Evolutionary conservation across 2,113 vertebrate genomes (phyloP).

Genomic region (Semicossyphus pulcher): DNA sequence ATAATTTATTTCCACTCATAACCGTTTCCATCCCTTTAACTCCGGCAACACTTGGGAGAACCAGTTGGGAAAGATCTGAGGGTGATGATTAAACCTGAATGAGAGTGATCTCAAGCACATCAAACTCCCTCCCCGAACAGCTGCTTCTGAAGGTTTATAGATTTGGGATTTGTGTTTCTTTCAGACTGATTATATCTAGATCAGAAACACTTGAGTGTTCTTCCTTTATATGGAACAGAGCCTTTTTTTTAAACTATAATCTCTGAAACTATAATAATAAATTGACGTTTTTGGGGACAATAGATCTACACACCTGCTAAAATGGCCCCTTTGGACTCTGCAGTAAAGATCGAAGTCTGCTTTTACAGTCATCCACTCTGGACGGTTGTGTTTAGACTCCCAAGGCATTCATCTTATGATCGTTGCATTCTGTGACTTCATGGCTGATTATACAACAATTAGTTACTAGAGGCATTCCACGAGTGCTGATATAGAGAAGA

Average conservation of each 20-base stretch:
- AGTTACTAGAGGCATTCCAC: too few species aligned
- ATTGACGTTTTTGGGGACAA: too few species aligned
- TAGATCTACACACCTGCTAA: too few species aligned
- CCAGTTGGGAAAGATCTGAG: conserved; percentile 18
- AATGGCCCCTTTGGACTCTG: not conserved
- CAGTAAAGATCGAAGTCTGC: not conserved
- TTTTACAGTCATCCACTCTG: not conserved
- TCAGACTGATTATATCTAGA: conserved; percentile 5
- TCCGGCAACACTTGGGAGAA: conserved; percentile 21
- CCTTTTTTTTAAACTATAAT: not conserved
- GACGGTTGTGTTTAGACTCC: not conserved
- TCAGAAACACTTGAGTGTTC: not conserved
- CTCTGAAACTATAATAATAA: not conserved
- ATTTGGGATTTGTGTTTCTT: not conserved
- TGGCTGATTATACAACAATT: too few species aligned
- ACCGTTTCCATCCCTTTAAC: conserved; percentile 24
- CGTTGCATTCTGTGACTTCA: not conserved
- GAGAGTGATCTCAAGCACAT: conserved; percentile 17
- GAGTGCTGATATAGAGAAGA: too few species aligned
- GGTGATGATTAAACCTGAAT: conserved; percentile 21
- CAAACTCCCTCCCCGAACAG: not conserved
- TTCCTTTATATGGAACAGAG: not conserved
- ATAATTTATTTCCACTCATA: conserved; percentile 26
- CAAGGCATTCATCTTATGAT: not conserved
- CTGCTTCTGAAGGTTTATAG: conserved; percentile 14